Base-by-base conservation (phyloP, 2,113 vertebrate species). In the Saccopteryx leptura region DNA sequence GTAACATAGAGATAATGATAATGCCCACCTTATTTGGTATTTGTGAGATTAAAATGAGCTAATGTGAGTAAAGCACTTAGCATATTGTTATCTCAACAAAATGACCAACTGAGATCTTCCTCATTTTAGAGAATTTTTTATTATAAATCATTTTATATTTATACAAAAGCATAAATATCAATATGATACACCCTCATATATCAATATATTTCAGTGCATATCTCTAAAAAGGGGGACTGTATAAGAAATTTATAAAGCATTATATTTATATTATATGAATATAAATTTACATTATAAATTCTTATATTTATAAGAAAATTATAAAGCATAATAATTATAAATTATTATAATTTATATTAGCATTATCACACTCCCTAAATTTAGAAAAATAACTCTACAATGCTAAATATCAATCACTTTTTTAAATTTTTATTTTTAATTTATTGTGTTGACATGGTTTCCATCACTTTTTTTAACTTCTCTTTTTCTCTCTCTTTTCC, bases 211-310 rank as follows among this genome's bases (percentile, higher is more conserved):
- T 88, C 4, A 75, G 13, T 13, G 17, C 63, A 18, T 54, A 65
- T 74, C 7, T 82, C 33, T 50, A 48, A 93, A 87, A 88, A 78
- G 17, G 24, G 4, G 33, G 3, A 63, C 31, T 68, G 33, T 74
- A 68, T 86, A 28, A 88, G 56, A 93, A 96, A 31, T 46, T 39
- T 85, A 65, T 50, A 68, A 46, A 39, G n/a, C n/a, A n/a, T n/a
- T n/a, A n/a, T n/a, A n/a, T n/a, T n/a, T n/a, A n/a, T n/a, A n/a
- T n/a, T n/a, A n/a, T n/a, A n/a, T n/a, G n/a, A n/a, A n/a, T n/a
- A n/a, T n/a, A n/a, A n/a, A n/a, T n/a, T n/a, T n/a, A n/a, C n/a
- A n/a, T n/a, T n/a, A n/a, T n/a, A n/a, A n/a, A n/a, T n/a, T n/a
- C n/a, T n/a, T n/a, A n/a, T n/a, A n/a, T n/a, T n/a, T n/a, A n/a